Evolutionary conservation across 2,888 invertebrate species (phyloP), one percentile per base, ranked within the genome.

Genomic region (Octodonta nipae): DNA sequence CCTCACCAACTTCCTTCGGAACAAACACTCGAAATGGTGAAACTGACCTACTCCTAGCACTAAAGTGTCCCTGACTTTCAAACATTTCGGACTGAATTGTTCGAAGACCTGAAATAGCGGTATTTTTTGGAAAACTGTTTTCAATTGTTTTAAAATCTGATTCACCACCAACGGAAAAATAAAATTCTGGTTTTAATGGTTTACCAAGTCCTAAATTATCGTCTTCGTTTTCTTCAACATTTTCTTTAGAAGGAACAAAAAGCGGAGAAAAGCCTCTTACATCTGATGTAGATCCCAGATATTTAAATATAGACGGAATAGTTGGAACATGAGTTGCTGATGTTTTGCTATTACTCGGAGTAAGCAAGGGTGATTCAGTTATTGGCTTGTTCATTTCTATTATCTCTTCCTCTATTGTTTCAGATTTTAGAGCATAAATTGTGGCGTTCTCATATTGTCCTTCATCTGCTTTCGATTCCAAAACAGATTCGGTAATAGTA

Each of bases 41-140:
- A 34, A 43, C 49, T 0, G 56, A 49, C 30, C 56, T 42, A 20
- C 50, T 49, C n/a, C n/a, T n/a, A 1, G 60, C 60, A 35, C 55
- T 56, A 35, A 56, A 61, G 40, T 61, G 61, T 1, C 61, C 61
- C 36, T 58, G 52, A 34, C 58, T 58, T 45, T 59, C 58, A 36
- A 61, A 61, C 4, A 57, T 47, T 44, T 59, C 56, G 2, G 58
- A 56, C 38, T 59, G 59, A 5, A 61, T 28, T 2, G 52, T 54
- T 16, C 54, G 44, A 8, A 52, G 24, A 13, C 49, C 40, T 4
- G 43, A 29, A 11, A 10, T 2, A 4, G 48, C 29, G 2, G 48
- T 43, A 4, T 45, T 24, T 8, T 41, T 37, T 1, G 44, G 40
- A 35, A 50, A 55, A 4, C 38, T 34, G 16, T 50, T 44, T 38